Conservation (phyloP, 2,113 vertebrate species). For the Sinocyclocheilus anshuiensis region DNA sequence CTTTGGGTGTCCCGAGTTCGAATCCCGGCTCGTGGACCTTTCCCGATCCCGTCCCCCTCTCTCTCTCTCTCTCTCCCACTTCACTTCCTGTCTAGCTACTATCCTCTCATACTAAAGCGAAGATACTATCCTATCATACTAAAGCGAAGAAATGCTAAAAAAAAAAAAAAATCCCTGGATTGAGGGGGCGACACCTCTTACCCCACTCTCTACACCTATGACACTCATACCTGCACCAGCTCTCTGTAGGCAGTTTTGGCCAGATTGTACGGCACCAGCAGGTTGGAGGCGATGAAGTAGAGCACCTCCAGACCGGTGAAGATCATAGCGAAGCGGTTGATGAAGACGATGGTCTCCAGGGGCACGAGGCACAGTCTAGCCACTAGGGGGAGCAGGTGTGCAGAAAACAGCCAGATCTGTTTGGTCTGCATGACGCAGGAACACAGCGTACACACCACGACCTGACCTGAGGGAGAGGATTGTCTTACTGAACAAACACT, state of each 20-base stretch:
- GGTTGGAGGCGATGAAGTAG: conserved; percentile 95
- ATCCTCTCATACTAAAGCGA: no score
- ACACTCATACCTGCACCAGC: conserved; percentile 87
- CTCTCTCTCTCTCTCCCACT: no score
- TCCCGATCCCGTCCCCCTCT: no score
- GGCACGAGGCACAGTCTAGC: conserved; percentile 95
- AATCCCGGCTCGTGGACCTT: no score
- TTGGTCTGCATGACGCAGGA: conserved; percentile 99
- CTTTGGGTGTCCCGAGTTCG: no score
- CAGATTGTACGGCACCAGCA: conserved; percentile 95
- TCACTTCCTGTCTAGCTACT: no score
- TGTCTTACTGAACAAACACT: conserved; percentile 1
- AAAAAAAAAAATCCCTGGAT: neutral
- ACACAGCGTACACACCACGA: conserved; percentile 96
- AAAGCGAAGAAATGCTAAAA: no score
- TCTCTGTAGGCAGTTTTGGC: conserved; percentile 97
- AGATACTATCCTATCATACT: no score
- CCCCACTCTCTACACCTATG: no score
- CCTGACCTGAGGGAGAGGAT: conserved; percentile 80
- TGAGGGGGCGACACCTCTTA: no score
- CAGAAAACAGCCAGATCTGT: conserved; percentile 98
- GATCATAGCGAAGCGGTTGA: conserved; percentile 99
- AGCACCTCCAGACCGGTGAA: conserved; percentile 97
- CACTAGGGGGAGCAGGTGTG: conserved; percentile 95
- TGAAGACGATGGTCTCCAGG: conserved; percentile 92